These are phyloP conservation scores for Neoseiulus cucumeris DNA, from an alignment of 1,140 invertebrate species.

Conservation along the genomic window DNA sequence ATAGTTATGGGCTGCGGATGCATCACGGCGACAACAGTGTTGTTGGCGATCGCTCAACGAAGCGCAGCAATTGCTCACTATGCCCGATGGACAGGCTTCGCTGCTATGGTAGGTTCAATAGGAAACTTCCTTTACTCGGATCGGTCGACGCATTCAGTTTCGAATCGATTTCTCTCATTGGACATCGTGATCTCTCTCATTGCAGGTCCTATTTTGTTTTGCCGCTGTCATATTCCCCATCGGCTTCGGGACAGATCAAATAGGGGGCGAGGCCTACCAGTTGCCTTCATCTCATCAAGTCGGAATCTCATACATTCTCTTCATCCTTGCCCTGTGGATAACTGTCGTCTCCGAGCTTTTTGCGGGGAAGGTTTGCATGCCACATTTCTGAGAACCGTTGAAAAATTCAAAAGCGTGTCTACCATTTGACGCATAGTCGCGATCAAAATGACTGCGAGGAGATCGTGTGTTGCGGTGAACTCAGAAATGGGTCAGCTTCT, in stretches of 20 bases:
- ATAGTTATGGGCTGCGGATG: conserved; percentile 81
- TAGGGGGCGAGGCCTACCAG: conserved; percentile 83
- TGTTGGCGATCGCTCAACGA: conserved; percentile 69
- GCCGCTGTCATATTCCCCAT: conserved; percentile 88
- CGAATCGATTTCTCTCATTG: no score
- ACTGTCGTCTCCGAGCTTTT: conserved; percentile 88
- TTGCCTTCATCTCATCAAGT: conserved; percentile 86
- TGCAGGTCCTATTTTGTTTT: conserved; percentile 83
- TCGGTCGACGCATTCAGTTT: no score
- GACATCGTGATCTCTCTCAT: no score
- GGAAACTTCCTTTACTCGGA: no score
- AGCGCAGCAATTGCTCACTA: conserved; percentile 71
- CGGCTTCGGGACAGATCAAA: conserved; percentile 83
- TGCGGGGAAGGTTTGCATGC: conserved; percentile 89
- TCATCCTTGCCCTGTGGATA: conserved; percentile 82
- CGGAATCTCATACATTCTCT: conserved; percentile 83
- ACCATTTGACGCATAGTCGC: no score
- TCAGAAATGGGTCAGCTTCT: no score
- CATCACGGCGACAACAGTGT: conserved; percentile 69
- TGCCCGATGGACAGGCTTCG: conserved; percentile 84
- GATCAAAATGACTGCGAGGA: no score
- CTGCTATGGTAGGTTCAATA: conserved; percentile 49
- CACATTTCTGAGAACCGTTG: conserved; percentile 49
- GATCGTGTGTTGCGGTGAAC: no score
- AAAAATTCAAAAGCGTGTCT: no score